Percentiles rank a stretch among this genome's conserved stretches.
These are phyloP conservation scores for Melanaphis sacchari DNA, from an alignment of 1,140 invertebrate genomes.

Conservation along the genomic window DNA sequence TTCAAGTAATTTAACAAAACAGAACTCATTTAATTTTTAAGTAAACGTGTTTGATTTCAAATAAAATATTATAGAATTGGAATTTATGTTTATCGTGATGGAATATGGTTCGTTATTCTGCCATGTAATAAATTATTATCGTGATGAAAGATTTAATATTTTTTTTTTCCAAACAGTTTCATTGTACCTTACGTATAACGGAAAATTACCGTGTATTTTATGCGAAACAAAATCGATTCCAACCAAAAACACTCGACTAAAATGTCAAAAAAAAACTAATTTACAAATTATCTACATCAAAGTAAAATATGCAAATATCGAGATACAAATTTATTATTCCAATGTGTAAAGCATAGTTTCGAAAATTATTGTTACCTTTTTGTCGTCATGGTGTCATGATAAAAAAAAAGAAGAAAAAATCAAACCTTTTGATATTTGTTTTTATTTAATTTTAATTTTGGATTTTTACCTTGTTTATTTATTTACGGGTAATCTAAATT, in stretches of 20 bases:
- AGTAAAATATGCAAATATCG: slow-evolving; percentile 4
- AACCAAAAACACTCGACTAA: neutral
- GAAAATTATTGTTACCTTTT: neutral
- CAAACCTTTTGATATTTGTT: neutral
- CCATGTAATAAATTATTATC: neutral
- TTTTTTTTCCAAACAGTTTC: neutral
- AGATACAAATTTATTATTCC: neutral
- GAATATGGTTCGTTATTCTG: neutral
- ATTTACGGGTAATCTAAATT: neutral
- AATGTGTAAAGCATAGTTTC: neutral
- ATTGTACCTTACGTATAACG: neutral
- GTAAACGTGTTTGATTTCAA: too few relatives aligned
- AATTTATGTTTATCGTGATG: neutral
- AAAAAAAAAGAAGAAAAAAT: neutral
- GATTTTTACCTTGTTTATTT: neutral
- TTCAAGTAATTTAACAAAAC: too few relatives aligned
- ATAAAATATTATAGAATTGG: neutral
- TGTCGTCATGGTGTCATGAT: neutral
- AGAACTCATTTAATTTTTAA: too few relatives aligned
- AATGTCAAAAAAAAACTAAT: neutral
- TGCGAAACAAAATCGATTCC: neutral
- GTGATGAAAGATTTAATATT: neutral
- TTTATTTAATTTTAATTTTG: neutral
- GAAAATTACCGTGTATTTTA: neutral
- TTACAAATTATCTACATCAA: slow-evolving; percentile 4